Evolutionary conservation across 2,888 invertebrate species (phyloP).

Genomic region (Coenonympha arcania): DNA sequence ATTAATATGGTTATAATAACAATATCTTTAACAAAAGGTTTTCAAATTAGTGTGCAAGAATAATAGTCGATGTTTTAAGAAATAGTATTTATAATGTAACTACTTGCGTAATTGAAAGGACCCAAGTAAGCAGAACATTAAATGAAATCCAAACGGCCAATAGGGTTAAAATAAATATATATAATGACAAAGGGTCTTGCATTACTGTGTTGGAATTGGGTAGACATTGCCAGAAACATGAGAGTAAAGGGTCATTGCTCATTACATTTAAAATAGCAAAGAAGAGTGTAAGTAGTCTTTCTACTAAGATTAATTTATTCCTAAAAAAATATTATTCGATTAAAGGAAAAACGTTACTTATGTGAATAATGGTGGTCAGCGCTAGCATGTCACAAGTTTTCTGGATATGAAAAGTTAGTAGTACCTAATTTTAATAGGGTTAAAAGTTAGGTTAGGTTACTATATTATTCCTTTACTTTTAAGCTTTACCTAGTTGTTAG

Average conservation of each 20-base stretch:
- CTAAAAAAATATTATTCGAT: no score
- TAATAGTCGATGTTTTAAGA: constrained; percentile 27
- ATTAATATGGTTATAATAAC: not conserved
- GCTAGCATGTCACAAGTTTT: no score
- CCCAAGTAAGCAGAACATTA: constrained; percentile 51
- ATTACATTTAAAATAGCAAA: not conserved
- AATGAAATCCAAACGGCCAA: constrained; percentile 52
- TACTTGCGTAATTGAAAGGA: constrained; percentile 34
- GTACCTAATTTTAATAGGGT: no score
- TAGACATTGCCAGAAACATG: constrained; percentile 21
- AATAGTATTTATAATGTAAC: no score
- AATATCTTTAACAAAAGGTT: not conserved
- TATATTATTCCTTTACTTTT: no score
- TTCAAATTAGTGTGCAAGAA: constrained; percentile 5
- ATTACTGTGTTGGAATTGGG: constrained; percentile 10
- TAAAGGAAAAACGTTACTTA: no score
- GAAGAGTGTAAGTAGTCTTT: no score
- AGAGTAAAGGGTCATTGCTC: not conserved
- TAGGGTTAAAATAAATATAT: constrained; percentile 36
- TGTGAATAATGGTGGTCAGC: no score
- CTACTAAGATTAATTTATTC: no score
- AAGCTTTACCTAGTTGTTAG: no score
- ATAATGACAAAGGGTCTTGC: constrained; percentile 14
- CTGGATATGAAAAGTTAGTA: no score
- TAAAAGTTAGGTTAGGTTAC: no score